Base-by-base conservation (phyloP, 30 jellyfish, hydroid and myxozoan species). In the Turritopsis rubra region DNA sequence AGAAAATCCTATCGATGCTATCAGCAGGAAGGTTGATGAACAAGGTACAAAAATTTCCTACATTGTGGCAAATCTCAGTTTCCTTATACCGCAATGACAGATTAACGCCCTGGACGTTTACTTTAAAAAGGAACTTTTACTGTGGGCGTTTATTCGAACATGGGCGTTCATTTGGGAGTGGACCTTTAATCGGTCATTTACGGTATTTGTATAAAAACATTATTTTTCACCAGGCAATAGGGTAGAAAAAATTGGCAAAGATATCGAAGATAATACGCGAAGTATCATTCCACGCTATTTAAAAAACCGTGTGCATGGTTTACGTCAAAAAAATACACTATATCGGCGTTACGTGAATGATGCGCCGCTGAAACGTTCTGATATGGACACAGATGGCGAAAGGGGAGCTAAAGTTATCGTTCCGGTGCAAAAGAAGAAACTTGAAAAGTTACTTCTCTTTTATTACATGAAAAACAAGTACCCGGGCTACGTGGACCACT, bases 371-470 rank as follows among this genome's bases (percentile, higher is more conserved):
- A 9, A 19, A 27, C 28, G 77, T 9, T 68, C 30, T 68, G 77
- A 68, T 68, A 19, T 68, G 17, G 77, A 68, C 30, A 19, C 77
- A 22, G 31, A 23, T 68, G 77, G 19, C 77, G 8, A 22, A 68
- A 68, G 77, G 73, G 73, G 21, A 68, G 77, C 77, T 90, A 53
- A 73, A 89, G 96, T 89, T 1, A 89, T 89, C 16, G 81, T 89
- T 72, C 96, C 96, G 18, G 90, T 89, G 53, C 82, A 81, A 70
- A 81, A 85, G 53, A 71, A 81, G 68, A 84, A 85, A 73, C 89
- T 89, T 18, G 90, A 81, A 75, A 89, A 89, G 81, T 29, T 89
- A 26, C 83, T 89, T 85, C 72, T 89, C 8, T 89, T 76, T 66
- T 84, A 84, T 85, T 89, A 89, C 52, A 82, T 89, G n/a, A 66